Evolutionary conservation across 2,113 vertebrate species (phyloP).

Genomic region (Xenopus borealis): DNA sequence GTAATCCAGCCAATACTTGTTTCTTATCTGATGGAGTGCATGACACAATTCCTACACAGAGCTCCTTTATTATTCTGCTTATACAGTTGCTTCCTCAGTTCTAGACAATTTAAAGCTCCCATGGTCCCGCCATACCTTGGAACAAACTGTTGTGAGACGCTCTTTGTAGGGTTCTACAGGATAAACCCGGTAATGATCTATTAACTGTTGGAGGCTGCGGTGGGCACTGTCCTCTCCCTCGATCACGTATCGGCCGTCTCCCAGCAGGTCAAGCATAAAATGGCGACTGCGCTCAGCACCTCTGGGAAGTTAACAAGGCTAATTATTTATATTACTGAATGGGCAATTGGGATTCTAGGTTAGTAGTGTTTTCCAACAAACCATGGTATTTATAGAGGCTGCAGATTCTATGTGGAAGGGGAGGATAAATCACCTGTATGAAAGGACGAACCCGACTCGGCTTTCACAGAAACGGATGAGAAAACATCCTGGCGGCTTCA

Average conservation of each 20-base stretch:
- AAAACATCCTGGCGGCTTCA: slow-evolving; percentile 53
- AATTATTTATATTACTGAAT: background rate
- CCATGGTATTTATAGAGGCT: background rate
- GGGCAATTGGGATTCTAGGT: background rate
- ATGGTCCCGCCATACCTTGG: slow-evolving; percentile 47
- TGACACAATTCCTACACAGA: too few species aligned
- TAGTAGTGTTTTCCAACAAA: too few species aligned
- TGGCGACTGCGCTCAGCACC: slow-evolving; percentile 73
- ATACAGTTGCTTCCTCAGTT: too few species aligned
- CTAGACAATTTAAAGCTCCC: too few species aligned
- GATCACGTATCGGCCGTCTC: slow-evolving; percentile 61
- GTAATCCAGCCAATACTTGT: too few species aligned
- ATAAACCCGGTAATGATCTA: slow-evolving; percentile 55
- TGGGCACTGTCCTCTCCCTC: slow-evolving; percentile 70
- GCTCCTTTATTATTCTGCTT: too few species aligned
- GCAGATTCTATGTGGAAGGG: background rate
- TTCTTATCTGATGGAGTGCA: too few species aligned
- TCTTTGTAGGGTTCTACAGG: slow-evolving; percentile 67
- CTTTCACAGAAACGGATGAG: slow-evolving; percentile 62
- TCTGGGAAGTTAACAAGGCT: slow-evolving; percentile 48
- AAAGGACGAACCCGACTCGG: slow-evolving; percentile 59
- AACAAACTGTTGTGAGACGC: slow-evolving; percentile 57
- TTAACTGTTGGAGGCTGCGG: slow-evolving; percentile 58
- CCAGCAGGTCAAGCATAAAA: slow-evolving; percentile 69
- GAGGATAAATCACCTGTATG: slow-evolving; percentile 53